Evolutionary conservation across 2,888 invertebrate genomes (phyloP).

Genomic region (Brenthis hecate): DNA sequence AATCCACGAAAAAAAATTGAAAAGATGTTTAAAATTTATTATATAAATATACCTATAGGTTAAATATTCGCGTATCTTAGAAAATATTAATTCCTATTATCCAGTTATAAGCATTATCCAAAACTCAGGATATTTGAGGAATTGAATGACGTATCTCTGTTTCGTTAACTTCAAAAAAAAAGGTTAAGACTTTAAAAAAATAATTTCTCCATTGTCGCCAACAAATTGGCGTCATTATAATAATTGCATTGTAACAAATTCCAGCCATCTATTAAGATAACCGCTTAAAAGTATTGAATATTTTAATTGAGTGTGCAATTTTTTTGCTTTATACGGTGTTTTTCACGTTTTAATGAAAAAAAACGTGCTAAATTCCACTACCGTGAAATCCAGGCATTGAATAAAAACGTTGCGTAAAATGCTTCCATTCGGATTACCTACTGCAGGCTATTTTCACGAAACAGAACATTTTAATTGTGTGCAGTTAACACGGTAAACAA

Average conservation of each 20-base stretch:
- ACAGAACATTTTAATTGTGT: conserved; percentile 34
- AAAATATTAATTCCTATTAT: no score
- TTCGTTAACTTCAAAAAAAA: no score
- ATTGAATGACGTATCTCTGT: no score
- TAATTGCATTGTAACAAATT: neutral
- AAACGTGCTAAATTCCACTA: conserved; percentile 25
- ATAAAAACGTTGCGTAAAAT: conserved; percentile 30
- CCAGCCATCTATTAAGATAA: neutral
- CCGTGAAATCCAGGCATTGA: conserved; percentile 26
- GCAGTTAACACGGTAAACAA: conserved; percentile 29
- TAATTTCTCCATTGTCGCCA: no score
- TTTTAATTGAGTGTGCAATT: conserved; percentile 25
- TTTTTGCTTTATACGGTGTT: conserved; percentile 9
- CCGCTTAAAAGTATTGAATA: conserved; percentile 13
- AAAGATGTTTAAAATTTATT: no score
- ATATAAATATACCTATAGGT: no score
- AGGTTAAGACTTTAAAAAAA: no score
- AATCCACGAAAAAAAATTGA: no score
- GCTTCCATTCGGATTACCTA: conserved; percentile 31
- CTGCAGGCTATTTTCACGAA: conserved; percentile 31
- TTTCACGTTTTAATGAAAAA: conserved; percentile 20
- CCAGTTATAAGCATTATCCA: no score
- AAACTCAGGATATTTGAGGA: no score
- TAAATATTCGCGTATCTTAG: no score
- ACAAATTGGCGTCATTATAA: neutral